Evolutionary conservation across 2,888 invertebrate genomes (phyloP), one percentile per base, ranked within the genome.

Genomic region (Cantharis rustica): DNA sequence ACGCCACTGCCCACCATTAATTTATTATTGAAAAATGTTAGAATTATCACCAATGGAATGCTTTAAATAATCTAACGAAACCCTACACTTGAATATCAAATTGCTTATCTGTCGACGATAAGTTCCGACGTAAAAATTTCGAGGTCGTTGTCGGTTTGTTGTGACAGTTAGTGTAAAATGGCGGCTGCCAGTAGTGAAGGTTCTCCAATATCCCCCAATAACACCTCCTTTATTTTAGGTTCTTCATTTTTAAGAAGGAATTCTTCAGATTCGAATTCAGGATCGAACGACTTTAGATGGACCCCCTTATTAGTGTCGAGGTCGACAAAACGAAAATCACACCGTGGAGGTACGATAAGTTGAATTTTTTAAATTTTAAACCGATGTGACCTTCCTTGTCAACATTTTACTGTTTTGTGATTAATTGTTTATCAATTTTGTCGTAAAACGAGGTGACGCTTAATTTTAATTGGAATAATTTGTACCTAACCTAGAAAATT

Each of bases 191-290:
- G 86, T 87, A 87, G 87, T 87, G 88, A 88, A 86, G 87, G 85
- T 86, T 87, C 85, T 84, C 86, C 88, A 87, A 86, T 85, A 85
- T 85, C 82, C 82, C 84, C 85, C 79, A 81, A 80, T 76, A 82
- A 80, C 76, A 82, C 80, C 75, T 80, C 83, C 20, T 77, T 75
- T 69, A 73, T 71, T 76, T 75, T 81, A 77, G 78, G 81, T 77
- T 81, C 81, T 20, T 66, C 73, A 62, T 74, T 76, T 68, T 71
- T 78, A 20, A 85, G 85, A 78, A 83, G 88, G 85, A 89, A 85
- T 83, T 85, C 87, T 75, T 90, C 90, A 71, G 88, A 90, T 84
- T 91, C 92, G 23, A 91, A 92, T 61, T 86, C 90, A 75, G 89
- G 90, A 72, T 91, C 91, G n/a, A 87, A 88, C 80, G 90, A 91